Base-by-base conservation (phyloP, 2,888 invertebrate genomes). In the Melinaea marsaeus region DNA sequence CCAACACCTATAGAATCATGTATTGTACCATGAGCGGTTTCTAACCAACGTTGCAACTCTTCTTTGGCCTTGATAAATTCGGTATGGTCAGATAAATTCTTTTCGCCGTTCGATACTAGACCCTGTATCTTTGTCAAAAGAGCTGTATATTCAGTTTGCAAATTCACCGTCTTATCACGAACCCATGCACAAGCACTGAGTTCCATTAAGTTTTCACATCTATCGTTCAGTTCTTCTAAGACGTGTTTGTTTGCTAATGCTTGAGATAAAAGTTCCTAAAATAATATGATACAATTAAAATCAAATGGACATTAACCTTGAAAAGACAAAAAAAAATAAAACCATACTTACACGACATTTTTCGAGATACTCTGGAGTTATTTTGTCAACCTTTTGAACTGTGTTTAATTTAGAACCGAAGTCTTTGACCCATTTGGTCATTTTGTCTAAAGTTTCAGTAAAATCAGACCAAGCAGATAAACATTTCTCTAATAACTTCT, bases 21-120 rank as follows among this genome's bases (percentile, higher is more conserved):
- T 0, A 98, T 93, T 4, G 95, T 94, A 42, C 95, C 95, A 72
- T 95, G 95, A 37, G 96, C 96, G 47, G 94, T 93, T 63, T 94
- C 93, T 35, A 97, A 88, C 98, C 98, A 98, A 65, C 93, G 92
- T 70, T 96, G 94, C 72, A 98, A 92, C 74, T 96, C 95, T 66
- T 94, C 93, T 77, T 97, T 96, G 22, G 96, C 96, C 74, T 96
- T 96, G 6, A 96, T 92, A 82, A 98, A 97, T 79, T 98, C 97
- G 0, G 96, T 96, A 77, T 97, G 97, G 80, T 98, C 97, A 0
- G 96, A 95, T 0, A 98, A 88, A 81, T 96, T 97, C 88, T 97
- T 97, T 79, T 98, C 97, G 11, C 97, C 95, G 78, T 95, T 95
- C 1, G 96, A 95, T 32, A 97, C 95, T 51, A 97, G 88, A 64